Evolutionary conservation across 30 jellyfish, hydroid and myxozoan genomes (phyloP).

Genomic region (Chironex yamaguchii): DNA sequence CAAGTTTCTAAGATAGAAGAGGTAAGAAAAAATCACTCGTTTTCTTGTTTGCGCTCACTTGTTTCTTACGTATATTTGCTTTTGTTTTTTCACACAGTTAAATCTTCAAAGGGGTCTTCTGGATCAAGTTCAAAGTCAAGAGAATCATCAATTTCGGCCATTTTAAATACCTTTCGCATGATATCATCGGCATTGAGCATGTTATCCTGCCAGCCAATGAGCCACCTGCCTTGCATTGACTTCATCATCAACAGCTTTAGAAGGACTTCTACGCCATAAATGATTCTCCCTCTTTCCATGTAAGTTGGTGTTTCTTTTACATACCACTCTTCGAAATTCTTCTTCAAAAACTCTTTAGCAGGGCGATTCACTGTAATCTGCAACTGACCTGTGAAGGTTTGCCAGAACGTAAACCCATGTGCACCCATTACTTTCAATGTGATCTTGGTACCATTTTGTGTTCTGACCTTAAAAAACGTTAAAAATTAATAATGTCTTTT

Average conservation of each 20-base stretch:
- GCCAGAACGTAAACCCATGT: conserved; percentile 24
- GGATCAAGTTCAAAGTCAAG: neutral
- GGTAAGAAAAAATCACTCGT: too few relatives aligned
- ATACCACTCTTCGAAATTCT: conserved; percentile 27
- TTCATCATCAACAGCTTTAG: conserved; percentile 55
- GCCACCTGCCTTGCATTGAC: conserved; percentile 69
- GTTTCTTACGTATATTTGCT: too few relatives aligned
- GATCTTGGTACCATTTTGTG: conserved; percentile 8
- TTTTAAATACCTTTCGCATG: conserved; percentile 15
- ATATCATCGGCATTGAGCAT: conserved; percentile 15
- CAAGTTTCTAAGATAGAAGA: too few relatives aligned
- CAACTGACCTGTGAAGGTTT: conserved; percentile 50
- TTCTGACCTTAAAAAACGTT: conserved; percentile 53
- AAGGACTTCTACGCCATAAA: conserved; percentile 61
- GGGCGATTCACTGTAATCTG: conserved; percentile 49
- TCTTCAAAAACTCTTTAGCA: conserved; percentile 51
- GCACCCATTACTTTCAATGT: conserved; percentile 35
- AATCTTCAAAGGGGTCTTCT: conserved; percentile 53
- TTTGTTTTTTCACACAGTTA: too few relatives aligned
- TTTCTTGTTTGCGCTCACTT: too few relatives aligned
- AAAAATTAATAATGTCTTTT: conserved; percentile 43
- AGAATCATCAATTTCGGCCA: conserved; percentile 42
- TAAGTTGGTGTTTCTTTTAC: too few relatives aligned
- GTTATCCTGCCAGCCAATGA: conserved; percentile 56
- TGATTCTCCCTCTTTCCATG: conserved; percentile 31